Base-by-base conservation (phyloP, 1,140 invertebrate genomes). In the Cylas formicarius region DNA sequence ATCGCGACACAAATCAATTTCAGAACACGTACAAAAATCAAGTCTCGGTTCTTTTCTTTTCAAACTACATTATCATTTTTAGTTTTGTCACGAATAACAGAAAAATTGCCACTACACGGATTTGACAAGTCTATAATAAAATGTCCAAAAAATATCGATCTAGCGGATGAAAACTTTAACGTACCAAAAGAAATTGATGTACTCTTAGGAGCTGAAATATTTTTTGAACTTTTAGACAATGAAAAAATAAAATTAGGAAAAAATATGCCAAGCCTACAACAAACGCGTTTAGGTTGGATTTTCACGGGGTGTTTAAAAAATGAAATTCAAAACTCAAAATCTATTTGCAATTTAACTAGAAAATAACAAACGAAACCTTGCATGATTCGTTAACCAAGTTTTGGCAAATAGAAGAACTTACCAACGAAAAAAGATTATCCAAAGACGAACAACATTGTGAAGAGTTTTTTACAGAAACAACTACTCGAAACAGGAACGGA, bases 81-180 rank as follows among this genome's bases (percentile, higher is more conserved):
- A 29, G 17, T 40, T 14, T 28, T 28, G 11, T 28, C 38, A 28
- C n/a, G 8, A 18, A 16, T 32, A 7, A 40, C 23, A 10, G 24
- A 40, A 16, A 32, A 1, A 34, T 32, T 41, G 58, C 7, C 53
- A 54, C 8, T 58, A 61, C 42, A 43, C 55, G n/a, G 10, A 52
- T 8, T 63, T 61, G 41, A 19, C n/a, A 32, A 27, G 20, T 26
- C 20, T 2, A 13, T 9, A 21, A n/a, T 51, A 18, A 20, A 43
- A 22, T 24, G 21, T 32, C 31, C 44, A 17, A 10, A 4, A 38
- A 19, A 46, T 38, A 29, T 49, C 2, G 23, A 46, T 29, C n/a
- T 32, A 13, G 29, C 13, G 5, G 29, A 32, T 32, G 13, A n/a
- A 6, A 13, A n/a, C 17, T 32, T 32, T 11, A 6, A 11, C 11